Base-by-base conservation (phyloP, 2,113 vertebrate species). In the Cavia porcellus region DNA sequence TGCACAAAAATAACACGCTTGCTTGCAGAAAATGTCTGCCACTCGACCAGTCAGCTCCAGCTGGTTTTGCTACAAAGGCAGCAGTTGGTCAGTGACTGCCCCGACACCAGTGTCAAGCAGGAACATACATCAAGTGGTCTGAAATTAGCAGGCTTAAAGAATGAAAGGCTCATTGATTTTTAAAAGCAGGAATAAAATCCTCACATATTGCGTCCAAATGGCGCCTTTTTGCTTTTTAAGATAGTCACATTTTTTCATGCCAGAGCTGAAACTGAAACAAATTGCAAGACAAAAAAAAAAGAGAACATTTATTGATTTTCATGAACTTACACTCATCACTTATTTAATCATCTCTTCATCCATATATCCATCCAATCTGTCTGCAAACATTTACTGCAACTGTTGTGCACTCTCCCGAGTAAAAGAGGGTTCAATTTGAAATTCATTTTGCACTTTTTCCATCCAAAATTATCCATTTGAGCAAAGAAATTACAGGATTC, bases 91-190 rank as follows among this genome's bases (percentile, higher is more conserved):
- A 47, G 35, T 75, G 79, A 52, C 50, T 91, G 70, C 80, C 30
- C 35, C 59, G 45, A 14, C 72, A 80, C 55, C n/a, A 6, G 0
- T 59, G 74, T 19, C 57, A 30, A 79, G 66, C 25, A 68, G 89
- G 77, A 82, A 89, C 92, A 80, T 2, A 24, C 75, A 87, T 90
- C 80, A 83, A 93, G 74, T 35, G 30, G 42, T 66, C 59, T 95
- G 86, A 96, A 97, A 94, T 93, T 28, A 80, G 62, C 61, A 94
- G 87, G 32, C 90, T 92, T 87, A 10, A 62, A 89, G 93, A 86
- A 82, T 64, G 55, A 94, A 95, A 96, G 95, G 32, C 79, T 96
- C 86, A 28, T 81, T 92, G 86, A 88, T 45, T 95, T 97, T 96
- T 96, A 94, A 92, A 96, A 90, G 75, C 62, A 62, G 80, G n/a